A percentile compares a stretch with the other conserved stretches of the same genome.
Evolutionary conservation across 2,888 invertebrate genomes (phyloP).

Genomic region (Acheta domesticus): DNA sequence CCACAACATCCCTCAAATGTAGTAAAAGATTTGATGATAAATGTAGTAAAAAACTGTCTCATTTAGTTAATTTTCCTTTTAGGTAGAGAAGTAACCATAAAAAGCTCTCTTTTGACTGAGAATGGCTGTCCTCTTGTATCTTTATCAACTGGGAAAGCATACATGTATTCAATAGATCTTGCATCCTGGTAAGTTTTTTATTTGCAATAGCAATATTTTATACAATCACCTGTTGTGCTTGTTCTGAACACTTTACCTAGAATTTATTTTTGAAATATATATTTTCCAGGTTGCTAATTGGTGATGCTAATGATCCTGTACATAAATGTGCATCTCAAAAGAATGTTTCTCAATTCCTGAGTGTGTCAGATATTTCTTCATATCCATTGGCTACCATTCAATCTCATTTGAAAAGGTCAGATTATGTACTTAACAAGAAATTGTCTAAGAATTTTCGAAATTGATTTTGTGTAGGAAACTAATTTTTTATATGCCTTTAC

Average conservation of each 20-base stretch:
- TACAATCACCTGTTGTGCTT: neutral
- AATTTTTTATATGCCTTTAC: neutral
- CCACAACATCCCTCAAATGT: no score
- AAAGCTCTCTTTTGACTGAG: conserved; percentile 59
- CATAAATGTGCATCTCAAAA: conserved; percentile 47
- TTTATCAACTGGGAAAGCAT: conserved; percentile 81
- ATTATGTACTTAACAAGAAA: neutral
- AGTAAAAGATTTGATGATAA: no score
- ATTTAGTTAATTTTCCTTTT: conserved; percentile 38
- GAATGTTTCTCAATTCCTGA: conserved; percentile 28
- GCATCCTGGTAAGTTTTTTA: conserved; percentile 62
- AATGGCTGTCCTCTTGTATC: conserved; percentile 78
- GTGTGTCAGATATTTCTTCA: conserved; percentile 29
- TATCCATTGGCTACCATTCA: conserved; percentile 44
- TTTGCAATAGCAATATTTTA: neutral
- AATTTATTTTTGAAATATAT: neutral
- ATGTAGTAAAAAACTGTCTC: conserved; percentile 36
- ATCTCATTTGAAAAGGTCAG: conserved; percentile 29
- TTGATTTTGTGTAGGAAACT: no score
- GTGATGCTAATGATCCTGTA: conserved; percentile 51
- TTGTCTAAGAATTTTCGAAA: neutral
- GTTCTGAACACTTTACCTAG: neutral
- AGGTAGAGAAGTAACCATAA: conserved; percentile 57
- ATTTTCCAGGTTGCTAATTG: conserved; percentile 52
- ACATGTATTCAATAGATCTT: conserved; percentile 74